Conservation (phyloP, 2,888 invertebrate species). For the Liodrosophila aerea region DNA sequence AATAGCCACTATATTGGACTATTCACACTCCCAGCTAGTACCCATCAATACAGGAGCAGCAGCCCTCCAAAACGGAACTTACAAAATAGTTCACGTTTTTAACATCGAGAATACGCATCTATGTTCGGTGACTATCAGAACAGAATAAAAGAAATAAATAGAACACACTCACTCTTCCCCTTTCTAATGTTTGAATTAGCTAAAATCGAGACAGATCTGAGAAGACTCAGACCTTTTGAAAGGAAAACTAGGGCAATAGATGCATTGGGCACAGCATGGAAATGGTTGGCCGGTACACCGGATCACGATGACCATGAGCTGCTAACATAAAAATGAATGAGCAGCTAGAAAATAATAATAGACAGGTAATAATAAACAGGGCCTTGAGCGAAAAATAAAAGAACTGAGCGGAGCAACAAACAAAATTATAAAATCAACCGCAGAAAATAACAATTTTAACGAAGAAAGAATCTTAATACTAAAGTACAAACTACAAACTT, state of each 20-base stretch:
- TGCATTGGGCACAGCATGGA: not conserved
- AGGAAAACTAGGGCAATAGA: not conserved
- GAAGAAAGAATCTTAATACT: not conserved
- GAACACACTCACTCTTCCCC: not conserved
- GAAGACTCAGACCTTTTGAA: not conserved
- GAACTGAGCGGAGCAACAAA: slow-evolving; percentile 2
- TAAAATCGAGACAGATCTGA: not conserved
- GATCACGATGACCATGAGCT: slow-evolving; percentile 4
- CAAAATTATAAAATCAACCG: slow-evolving; percentile 7
- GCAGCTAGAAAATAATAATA: slow-evolving; percentile 9
- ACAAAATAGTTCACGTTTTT: slow-evolving; percentile 1
- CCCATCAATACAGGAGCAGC: not conserved
- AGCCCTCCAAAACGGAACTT: not conserved
- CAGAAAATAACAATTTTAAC: too few relatives aligned
- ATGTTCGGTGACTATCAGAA: too few relatives aligned
- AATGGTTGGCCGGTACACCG: slow-evolving; percentile 11
- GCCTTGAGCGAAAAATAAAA: not conserved
- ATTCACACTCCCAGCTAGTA: slow-evolving; percentile 4
- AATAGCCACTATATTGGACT: slow-evolving; percentile 3
- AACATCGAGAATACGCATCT: too few relatives aligned
- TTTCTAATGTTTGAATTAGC: not conserved
- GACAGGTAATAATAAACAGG: slow-evolving; percentile 10
- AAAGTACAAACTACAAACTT: slow-evolving; percentile 3
- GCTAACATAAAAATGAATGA: not conserved
- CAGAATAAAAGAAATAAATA: slow-evolving; percentile 2